Base-by-base conservation (phyloP, 2,797 vertebrate genomes). In the Anabacerthia variegaticeps region DNA sequence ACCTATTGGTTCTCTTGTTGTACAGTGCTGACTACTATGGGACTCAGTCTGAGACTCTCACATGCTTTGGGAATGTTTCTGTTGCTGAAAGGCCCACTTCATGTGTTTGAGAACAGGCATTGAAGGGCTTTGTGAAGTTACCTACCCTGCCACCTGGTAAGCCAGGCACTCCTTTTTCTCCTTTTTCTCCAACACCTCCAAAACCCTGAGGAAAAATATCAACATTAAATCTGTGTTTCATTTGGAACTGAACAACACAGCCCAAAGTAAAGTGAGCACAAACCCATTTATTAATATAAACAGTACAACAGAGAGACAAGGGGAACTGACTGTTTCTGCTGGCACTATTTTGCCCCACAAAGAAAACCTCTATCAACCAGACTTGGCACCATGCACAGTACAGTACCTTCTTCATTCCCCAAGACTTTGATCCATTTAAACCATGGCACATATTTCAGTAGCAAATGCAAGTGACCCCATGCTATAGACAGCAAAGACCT, bases 141-240 rank as follows among this genome's bases (percentile, higher is more conserved):
- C 98, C 56, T 98, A 99, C 99, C 98, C 99, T 98, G 71, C 80
- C 94, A 48, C 99, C 99, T 0, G 99, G 99, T 90, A 99, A 98
- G 71, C 99, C 99, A 24, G 97, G 98, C 30, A 99, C 98, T 62
- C 99, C 99, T 81, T 98, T 99, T 97, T 99, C 99, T 95, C 99
- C 99, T 54, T 96, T 91, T 97, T 99, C 98, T 77, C 98, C 99
- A 51, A 66, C 73, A 84, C 62, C 98, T 69, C 96, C 98, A 87
- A 97, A 98, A 41, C 98, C 98, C 99, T 99, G 95, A 58, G 94
- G 66, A 92, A 85, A 96, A 94, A 86, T 4, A 9, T 8, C 44
- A 80, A 27, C 36, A 59, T 85, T 46, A 54, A 56, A 77, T 58
- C 34, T n/a, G 22, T 74, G 63, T 56, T 69, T 23, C 61, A 32